Evolutionary conservation across 2,888 invertebrate species (phyloP), one percentile per base, ranked within the genome.

Genomic region (Apodemia duryi): DNA sequence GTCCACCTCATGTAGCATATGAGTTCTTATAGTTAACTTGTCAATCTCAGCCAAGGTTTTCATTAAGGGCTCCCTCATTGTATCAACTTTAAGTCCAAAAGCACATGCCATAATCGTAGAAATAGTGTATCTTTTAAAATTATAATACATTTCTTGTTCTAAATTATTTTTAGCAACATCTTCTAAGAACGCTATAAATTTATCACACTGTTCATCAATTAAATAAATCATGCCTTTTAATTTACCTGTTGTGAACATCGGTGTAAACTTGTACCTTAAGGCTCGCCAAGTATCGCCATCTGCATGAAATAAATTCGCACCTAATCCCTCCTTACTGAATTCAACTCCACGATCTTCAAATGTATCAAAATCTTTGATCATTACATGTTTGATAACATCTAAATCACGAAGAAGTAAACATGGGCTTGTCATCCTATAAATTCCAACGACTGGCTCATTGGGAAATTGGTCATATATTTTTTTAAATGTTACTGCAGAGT

Each of bases 161-260:
- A 62, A 29, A n/a, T 73, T 52, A 2, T 70, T 67, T 1, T 68
- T 13, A 21, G n/a, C 49, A 57, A 57, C 35, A 32, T 49, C 21
- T 32, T 64, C 64, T 10, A 64, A 35, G 4, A 61, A 64, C 3
- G 46, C 28, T 4, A 51, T 21, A 64, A 64, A 61, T 67, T 75
- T 67, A 66, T 76, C 69, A 69, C 71, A 79, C 35, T 84, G 61
- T 66, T 81, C 81, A 32, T 81, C 67, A 32, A 84, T 73, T 32
- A 83, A 72, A 73, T 84, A 82, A 77, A 85, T 81, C 38, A 84
- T 84, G 63, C 85, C 83, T 7, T 79, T 77, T 46, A 64, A 38
- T 46, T 64, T 64, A 1, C 64, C 64, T 1, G 64, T 64, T 13
- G 64, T 64, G 10, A 64, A 64, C 29, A 64, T 49, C 5, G 64